These are phyloP conservation scores for Ifrita kowaldi DNA, from an alignment of 2,113 vertebrate species.

Conservation along the genomic window DNA sequence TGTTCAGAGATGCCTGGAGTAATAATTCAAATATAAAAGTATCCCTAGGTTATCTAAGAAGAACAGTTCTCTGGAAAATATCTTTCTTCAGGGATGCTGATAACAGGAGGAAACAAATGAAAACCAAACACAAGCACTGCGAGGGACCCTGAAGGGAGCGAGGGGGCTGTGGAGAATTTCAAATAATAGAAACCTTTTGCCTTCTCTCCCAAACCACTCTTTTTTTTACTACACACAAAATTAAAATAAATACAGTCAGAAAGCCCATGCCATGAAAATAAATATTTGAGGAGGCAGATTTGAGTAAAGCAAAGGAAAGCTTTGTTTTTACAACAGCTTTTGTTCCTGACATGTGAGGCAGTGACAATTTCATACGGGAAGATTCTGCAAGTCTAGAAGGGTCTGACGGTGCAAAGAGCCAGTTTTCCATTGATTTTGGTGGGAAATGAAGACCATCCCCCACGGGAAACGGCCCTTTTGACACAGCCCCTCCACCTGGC, in stretches of 20 bases:
- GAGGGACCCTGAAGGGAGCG: neutral
- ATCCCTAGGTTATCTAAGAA: conserved; percentile 20
- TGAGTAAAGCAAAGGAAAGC: neutral
- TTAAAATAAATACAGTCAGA: conserved; percentile 30
- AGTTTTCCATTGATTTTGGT: neutral
- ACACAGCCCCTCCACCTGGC: neutral
- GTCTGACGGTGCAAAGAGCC: neutral
- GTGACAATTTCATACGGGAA: neutral
- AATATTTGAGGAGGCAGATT: conserved; percentile 28
- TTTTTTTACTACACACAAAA: neutral
- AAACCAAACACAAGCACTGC: neutral
- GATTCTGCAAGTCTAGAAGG: neutral
- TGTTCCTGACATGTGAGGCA: neutral
- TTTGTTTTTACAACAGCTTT: neutral
- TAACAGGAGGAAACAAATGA: conserved; percentile 25
- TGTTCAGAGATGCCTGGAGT: conserved; percentile 6
- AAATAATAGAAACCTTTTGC: neutral
- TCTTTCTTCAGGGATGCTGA: conserved; percentile 3
- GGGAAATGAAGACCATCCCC: neutral
- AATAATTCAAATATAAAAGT: neutral
- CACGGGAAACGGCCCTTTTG: neutral
- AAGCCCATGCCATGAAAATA: neutral
- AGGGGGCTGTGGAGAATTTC: neutral
- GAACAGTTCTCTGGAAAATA: neutral
- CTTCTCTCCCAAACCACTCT: neutral